Percentiles rank a stretch among this genome's conserved stretches.
phyloP scores from a whole-genome alignment of 2,888 invertebrate genomes.

The Schizotus pectinicornis region DNA sequence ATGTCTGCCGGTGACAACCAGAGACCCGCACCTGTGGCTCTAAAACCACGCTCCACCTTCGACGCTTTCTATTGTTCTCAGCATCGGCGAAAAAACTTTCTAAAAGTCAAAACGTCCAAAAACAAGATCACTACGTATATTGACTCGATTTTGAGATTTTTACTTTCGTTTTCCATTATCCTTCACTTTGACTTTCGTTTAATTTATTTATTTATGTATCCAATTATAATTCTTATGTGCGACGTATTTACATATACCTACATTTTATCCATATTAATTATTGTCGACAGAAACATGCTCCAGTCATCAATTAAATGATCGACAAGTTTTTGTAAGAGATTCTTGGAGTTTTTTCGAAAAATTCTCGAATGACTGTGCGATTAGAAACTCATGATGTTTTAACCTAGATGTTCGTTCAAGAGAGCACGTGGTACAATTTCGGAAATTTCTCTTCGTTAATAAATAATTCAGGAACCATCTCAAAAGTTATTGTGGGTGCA shows the following conservation, averaged over 20 bases:
- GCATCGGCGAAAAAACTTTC: conserved; percentile 13
- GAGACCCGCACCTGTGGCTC: conserved; percentile 39
- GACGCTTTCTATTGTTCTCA: conserved; percentile 7
- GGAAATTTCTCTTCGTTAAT: too few species aligned
- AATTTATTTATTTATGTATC: conserved; percentile 28
- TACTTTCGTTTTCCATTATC: conserved; percentile 24
- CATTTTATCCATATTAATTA: conserved; percentile 22
- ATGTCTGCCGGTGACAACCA: conserved; percentile 34
- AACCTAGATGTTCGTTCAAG: too few species aligned
- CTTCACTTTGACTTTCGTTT: conserved; percentile 28
- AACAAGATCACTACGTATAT: conserved; percentile 4
- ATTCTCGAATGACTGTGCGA: too few species aligned
- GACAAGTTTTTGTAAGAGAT: too few species aligned
- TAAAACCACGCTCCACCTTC: background rate
- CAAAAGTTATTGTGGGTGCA: too few species aligned
- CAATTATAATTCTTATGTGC: conserved; percentile 19
- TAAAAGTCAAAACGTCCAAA: background rate
- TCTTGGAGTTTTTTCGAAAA: too few species aligned
- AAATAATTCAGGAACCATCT: too few species aligned
- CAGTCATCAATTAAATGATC: background rate
- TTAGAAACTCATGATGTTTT: too few species aligned
- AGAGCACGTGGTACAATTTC: too few species aligned
- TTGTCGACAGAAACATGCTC: conserved; percentile 15
- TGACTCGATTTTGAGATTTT: background rate
- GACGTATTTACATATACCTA: conserved; percentile 22